Percentiles rank a stretch among this genome's conserved stretches.
Evolutionary conservation across 1,140 invertebrate species (phyloP).

Genomic region (Drosophila ogumai): DNA sequence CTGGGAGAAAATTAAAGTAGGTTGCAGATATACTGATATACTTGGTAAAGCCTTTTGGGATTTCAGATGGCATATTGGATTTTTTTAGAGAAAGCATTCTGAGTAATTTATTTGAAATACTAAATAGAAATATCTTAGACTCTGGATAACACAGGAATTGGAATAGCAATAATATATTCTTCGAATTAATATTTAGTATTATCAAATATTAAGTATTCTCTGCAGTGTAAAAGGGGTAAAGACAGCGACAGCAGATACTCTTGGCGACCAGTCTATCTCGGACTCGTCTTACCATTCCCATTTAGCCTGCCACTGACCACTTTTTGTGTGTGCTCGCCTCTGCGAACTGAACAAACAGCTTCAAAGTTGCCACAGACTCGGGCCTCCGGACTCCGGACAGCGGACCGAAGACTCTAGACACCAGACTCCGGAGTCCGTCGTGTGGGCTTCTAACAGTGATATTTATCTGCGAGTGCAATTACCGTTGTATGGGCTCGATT

Average conservation of each 20-base stretch:
- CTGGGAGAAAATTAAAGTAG: background rate
- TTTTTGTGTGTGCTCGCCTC: slow-evolving; percentile 59
- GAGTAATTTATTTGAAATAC: background rate
- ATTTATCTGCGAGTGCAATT: slow-evolving; percentile 79
- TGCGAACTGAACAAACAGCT: slow-evolving; percentile 61
- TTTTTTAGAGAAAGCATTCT: too few species aligned
- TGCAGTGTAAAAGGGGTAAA: slow-evolving; percentile 8
- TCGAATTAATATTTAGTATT: background rate
- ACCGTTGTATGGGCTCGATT: slow-evolving; percentile 80
- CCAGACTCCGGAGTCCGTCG: slow-evolving; percentile 23
- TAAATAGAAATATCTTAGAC: background rate
- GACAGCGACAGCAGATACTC: slow-evolving; percentile 23
- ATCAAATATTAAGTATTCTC: background rate
- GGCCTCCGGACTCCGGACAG: background rate
- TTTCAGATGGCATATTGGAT: too few species aligned
- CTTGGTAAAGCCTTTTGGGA: background rate
- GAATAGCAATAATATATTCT: background rate
- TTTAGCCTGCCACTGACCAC: slow-evolving; percentile 58
- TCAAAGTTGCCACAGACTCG: slow-evolving; percentile 62
- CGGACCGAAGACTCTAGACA: background rate
- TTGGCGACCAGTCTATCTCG: slow-evolving; percentile 60
- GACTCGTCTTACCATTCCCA: slow-evolving; percentile 73
- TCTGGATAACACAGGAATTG: background rate
- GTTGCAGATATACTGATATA: background rate
- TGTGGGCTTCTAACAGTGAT: slow-evolving; percentile 82